A percentile compares a stretch with the other conserved stretches of the same genome.
These are phyloP conservation scores for Crenuchus spilurus DNA, from an alignment of 2,797 vertebrate species.

Conservation along the genomic window DNA sequence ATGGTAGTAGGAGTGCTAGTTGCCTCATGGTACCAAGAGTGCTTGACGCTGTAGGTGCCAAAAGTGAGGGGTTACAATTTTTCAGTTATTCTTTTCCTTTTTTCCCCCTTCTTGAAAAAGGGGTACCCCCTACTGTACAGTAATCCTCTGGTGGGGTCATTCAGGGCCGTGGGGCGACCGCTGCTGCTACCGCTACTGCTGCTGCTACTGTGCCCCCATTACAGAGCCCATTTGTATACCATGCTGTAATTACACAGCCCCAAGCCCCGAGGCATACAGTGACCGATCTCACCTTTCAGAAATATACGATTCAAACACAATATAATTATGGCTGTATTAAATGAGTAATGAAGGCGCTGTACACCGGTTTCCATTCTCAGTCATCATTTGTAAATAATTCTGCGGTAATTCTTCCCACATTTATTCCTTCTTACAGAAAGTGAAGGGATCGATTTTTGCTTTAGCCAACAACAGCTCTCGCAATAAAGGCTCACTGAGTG, in stretches of 20 bases:
- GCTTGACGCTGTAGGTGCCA: not conserved
- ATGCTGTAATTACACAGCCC: conserved; percentile 83
- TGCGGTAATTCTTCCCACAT: conserved; percentile 36
- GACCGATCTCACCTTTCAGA: conserved; percentile 70
- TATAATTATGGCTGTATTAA: conserved; percentile 76
- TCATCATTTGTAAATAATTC: conserved; percentile 57
- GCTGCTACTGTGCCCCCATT: conserved; percentile 61
- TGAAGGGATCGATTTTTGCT: conserved; percentile 37
- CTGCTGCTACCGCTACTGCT: not conserved
- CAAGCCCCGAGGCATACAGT: conserved; percentile 72
- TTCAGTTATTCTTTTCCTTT: conserved; percentile 38
- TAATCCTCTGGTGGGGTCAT: conserved; percentile 76
- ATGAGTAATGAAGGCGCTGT: conserved; percentile 69
- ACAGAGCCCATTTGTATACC: conserved; percentile 84
- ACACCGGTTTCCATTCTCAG: conserved; percentile 34
- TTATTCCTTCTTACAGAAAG: conserved; percentile 34
- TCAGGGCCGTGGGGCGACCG: conserved; percentile 62
- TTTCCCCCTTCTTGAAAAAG: conserved; percentile 65
- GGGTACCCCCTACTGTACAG: conserved; percentile 63
- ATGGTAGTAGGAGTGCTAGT: not conserved
- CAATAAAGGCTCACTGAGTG: conserved; percentile 3
- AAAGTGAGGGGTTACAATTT: conserved; percentile 51
- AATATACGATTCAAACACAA: conserved; percentile 79
- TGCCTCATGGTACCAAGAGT: not conserved
- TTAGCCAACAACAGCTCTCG: conserved; percentile 7